Conservation (phyloP, 2,888 invertebrate species). For the Acleris literana region DNA sequence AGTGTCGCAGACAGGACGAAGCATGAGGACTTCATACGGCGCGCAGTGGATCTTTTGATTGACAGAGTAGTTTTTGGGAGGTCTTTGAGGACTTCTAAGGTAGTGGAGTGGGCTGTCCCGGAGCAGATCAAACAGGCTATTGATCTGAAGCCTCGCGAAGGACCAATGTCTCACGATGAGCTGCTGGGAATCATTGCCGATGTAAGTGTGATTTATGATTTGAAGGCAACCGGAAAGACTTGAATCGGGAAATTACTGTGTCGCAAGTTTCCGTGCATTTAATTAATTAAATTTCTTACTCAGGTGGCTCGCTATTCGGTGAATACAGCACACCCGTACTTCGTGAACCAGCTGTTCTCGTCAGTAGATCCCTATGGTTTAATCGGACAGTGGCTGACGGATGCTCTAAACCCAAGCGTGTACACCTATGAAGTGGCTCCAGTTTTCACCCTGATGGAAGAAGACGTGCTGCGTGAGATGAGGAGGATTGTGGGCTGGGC, state of each 20-base stretch:
- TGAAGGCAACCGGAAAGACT: not conserved
- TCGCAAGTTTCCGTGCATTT: not conserved
- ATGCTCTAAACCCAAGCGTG: slow-evolving; percentile 93
- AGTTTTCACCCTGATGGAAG: slow-evolving; percentile 94
- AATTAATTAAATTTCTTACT: slow-evolving; percentile 10
- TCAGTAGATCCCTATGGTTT: slow-evolving; percentile 93
- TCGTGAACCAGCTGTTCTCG: slow-evolving; percentile 94
- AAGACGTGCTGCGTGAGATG: slow-evolving; percentile 91
- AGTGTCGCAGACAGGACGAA: slow-evolving; percentile 85
- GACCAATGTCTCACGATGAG: slow-evolving; percentile 86
- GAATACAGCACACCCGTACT: slow-evolving; percentile 95
- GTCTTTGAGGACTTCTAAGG: slow-evolving; percentile 87
- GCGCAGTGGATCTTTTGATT: slow-evolving; percentile 88
- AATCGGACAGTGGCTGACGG: slow-evolving; percentile 92
- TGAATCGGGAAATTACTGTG: not conserved
- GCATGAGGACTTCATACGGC: slow-evolving; percentile 89
- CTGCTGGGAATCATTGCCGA: slow-evolving; percentile 86
- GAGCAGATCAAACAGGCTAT: slow-evolving; percentile 86
- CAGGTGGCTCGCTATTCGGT: slow-evolving; percentile 89
- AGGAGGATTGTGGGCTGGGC: slow-evolving; percentile 89
- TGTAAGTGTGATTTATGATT: slow-evolving; percentile 76
- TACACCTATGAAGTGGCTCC: slow-evolving; percentile 96
- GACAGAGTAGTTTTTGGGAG: slow-evolving; percentile 90
- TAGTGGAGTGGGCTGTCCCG: slow-evolving; percentile 92
- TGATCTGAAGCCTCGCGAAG: slow-evolving; percentile 85